phyloP scores from a whole-genome alignment of 2,113 vertebrate species.

The Campylorhamphus procurvoides region DNA sequence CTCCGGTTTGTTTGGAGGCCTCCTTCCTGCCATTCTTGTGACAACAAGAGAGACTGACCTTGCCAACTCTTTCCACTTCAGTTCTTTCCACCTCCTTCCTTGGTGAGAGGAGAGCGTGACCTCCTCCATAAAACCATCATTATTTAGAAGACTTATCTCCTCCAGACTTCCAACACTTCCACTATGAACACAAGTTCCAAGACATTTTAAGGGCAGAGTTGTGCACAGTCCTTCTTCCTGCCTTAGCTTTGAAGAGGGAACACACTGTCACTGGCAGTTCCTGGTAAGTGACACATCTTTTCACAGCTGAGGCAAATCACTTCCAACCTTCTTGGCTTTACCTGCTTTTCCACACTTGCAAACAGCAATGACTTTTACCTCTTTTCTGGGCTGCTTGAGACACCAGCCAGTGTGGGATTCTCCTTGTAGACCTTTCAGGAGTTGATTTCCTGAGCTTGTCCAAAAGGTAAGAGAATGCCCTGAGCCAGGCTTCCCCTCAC shows the following conservation, averaged over 20 bases:
- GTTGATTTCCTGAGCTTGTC: not conserved
- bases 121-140: not conserved
- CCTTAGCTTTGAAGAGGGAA: not conserved
- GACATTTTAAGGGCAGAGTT: not conserved
- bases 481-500: not conserved
- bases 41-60: not conserved
- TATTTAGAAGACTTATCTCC: not conserved
- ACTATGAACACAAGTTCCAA: fast-evolving
- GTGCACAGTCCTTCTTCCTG: not conserved
- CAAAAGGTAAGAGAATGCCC: not conserved
- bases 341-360: not conserved
- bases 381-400: not conserved
- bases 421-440: not conserved
- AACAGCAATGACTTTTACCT: not conserved
- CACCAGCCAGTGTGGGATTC: not conserved
- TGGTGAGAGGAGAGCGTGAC: fast-evolving
- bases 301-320: not conserved
- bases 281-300: not conserved
- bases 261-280: not conserved
- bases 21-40: conserved; percentile 24
- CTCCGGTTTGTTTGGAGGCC: not conserved
- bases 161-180: not conserved
- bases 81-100: not conserved
- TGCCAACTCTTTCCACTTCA: conserved; percentile 1
- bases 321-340: not conserved